phyloP scores from a whole-genome alignment of 2,888 invertebrate species.

The Psylliodes chrysocephalus region DNA sequence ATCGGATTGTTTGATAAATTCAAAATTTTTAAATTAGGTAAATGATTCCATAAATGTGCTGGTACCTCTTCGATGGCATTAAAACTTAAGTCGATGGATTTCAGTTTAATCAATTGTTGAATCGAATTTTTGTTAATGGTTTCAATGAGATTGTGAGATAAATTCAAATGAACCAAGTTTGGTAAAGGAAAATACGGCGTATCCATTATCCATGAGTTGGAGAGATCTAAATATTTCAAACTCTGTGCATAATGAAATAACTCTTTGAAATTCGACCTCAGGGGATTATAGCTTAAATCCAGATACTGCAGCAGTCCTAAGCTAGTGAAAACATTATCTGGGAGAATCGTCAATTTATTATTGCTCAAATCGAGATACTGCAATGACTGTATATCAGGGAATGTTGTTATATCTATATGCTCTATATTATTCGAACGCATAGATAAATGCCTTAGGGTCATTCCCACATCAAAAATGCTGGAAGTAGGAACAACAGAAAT shows the following conservation, averaged over 20 bases:
- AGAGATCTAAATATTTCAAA: slow-evolving; percentile 80
- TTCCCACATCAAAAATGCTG: slow-evolving; percentile 81
- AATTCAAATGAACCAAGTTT: slow-evolving; percentile 81
- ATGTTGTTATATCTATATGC: slow-evolving; percentile 88
- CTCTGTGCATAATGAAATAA: slow-evolving; percentile 87
- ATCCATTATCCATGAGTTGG: slow-evolving; percentile 79
- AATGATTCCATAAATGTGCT: slow-evolving; percentile 77
- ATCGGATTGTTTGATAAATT: slow-evolving; percentile 87
- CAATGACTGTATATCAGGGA: slow-evolving; percentile 83
- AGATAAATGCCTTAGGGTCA: slow-evolving; percentile 81
- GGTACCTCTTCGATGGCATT: slow-evolving; percentile 82
- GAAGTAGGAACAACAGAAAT: slow-evolving; percentile 83
- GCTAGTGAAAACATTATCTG: slow-evolving; percentile 89
- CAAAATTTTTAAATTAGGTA: slow-evolving; percentile 77
- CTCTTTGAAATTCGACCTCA: slow-evolving; percentile 88
- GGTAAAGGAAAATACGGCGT: slow-evolving; percentile 82
- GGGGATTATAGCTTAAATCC: slow-evolving; percentile 82
- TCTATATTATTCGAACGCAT: slow-evolving; percentile 84
- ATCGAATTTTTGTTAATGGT: slow-evolving; percentile 77
- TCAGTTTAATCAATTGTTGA: slow-evolving; percentile 76
- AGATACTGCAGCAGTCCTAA: slow-evolving; percentile 81
- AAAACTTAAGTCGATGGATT: slow-evolving; percentile 79
- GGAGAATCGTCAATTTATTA: slow-evolving; percentile 85
- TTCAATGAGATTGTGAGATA: slow-evolving; percentile 81
- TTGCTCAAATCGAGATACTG: slow-evolving; percentile 80